Conservation (phyloP, 2,113 vertebrate genomes). For the Phasianus colchicus region DNA sequence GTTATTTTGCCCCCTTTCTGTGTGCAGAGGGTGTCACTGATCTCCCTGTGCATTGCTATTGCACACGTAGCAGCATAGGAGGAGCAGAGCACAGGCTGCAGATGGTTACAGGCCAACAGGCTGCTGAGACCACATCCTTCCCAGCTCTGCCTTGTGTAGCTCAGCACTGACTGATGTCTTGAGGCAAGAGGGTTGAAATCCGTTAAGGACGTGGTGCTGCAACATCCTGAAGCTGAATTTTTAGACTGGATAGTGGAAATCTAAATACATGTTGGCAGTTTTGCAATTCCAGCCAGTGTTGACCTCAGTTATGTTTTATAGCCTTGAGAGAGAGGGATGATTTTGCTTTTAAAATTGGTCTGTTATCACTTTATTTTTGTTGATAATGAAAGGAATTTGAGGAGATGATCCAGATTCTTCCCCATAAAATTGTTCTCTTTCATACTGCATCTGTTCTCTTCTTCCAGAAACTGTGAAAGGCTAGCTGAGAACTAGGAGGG, state of each 20-base stretch:
- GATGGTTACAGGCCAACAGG: background rate
- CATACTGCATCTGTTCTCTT: background rate
- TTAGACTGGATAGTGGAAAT: background rate
- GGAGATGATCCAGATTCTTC: background rate
- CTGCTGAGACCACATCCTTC: background rate
- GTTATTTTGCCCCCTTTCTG: background rate
- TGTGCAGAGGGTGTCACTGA: background rate
- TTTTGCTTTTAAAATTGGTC: background rate
- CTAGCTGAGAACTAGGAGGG: background rate
- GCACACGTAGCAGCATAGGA: rapidly evolving
- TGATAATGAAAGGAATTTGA: background rate
- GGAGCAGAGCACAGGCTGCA: background rate
- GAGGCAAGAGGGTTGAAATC: background rate
- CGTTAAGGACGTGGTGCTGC: background rate
- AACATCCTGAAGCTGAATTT: background rate
- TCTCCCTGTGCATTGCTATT: background rate
- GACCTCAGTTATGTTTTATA: background rate
- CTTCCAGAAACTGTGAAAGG: background rate
- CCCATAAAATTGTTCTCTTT: background rate
- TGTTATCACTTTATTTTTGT: background rate
- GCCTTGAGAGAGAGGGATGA: background rate
- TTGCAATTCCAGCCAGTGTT: background rate
- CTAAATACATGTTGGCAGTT: background rate
- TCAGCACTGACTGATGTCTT: background rate
- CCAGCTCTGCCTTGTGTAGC: background rate